Evolutionary conservation across 2,797 vertebrate species (phyloP), one percentile per base, ranked within the genome.

Genomic region (Aselliscus stoliczkanus): DNA sequence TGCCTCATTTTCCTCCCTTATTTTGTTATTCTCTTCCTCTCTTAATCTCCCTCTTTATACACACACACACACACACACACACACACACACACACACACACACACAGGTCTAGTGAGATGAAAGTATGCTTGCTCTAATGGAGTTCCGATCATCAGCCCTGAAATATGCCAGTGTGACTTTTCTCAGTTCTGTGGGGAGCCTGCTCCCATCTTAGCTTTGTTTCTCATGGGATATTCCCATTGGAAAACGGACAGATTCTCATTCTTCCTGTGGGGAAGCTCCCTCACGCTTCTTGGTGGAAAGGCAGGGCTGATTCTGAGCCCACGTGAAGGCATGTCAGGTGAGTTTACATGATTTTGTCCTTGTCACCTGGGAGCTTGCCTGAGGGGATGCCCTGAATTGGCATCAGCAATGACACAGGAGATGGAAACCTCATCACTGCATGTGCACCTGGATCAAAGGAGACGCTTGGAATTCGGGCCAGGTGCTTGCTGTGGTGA

Each of bases 171-270:
- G 80, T 6, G 34, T 31, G 83, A 34, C 96, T 97, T 96, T 97
- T 93, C 97, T 83, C 81, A 93, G 76, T 93, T 93, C 95, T 95
- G 44, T 58, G 52, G 95, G 91, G 90, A 93, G 93, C 95, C 94
- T 79, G 81, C 67, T 72, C 50, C 90, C 60, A 9, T 15, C 20
- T 72, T 54, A 86, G 56, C 65, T 60, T 50, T 14, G 42, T 29
- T 42, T 90, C 52, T 69, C 15, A 0, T 5, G 50, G 88, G 92
- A 50, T 62, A 27, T 50, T 92, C 65, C 76, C 86, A 2, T 17
- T 42, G 76, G 70, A 77, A 81, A 72, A 34, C 17, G 2, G 52
- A 62, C 42, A 77, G 86, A 37, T 15, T 69, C 76, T 39, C 69
- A 25, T 67, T 27, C 34, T 34, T 82, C 72, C 72, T 14, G 12